Evolutionary conservation across 2,888 invertebrate genomes (phyloP), one percentile per base, ranked within the genome.

Genomic region (Tetragonisca angustula): DNA sequence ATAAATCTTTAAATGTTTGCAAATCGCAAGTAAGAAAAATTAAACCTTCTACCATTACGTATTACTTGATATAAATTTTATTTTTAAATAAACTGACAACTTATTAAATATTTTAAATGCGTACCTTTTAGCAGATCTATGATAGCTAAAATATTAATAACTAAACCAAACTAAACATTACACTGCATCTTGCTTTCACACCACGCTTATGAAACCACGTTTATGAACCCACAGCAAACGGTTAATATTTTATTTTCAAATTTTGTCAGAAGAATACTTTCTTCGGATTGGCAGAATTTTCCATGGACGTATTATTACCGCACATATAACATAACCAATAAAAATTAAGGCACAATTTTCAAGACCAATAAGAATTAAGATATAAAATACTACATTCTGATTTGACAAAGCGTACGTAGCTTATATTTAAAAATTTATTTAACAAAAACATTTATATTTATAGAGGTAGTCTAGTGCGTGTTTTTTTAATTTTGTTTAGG

Each of bases 171-270:
- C 75, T 67, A 54, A 70, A 62, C 17, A 72, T 27, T 27, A 15
- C 68, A 27, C 2, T 9, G 4, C 67, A 68, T 71, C 9, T 43
- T 71, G 75, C 67, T 59, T 69, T 43, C 69, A 0, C 2, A 15
- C 6, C 2, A 17, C 21, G 17, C 49, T 72, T 11, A 50, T 11
- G 6, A 27, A 27, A 15, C 6, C 1, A 17, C 21, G 17, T 49
- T 72, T 11, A 43, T 11, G 4, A 74, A 32, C 3, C 49, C 43
- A n/a, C n/a, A 21, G 43, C 50, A 70, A 79, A 83, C 84, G 84
- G 84, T 84, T 84, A 70, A 50, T 24, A 74, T 70, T 76, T 79
- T 68, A 84, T 67, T 84, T 84, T 76, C 52, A 85, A 83, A 74
- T 84, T 24, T 17, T 67, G 17, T 15, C 9, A 17, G 32, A 17